phyloP scores from a whole-genome alignment of 1,140 invertebrate genomes.

The Berghia stephanieae region DNA sequence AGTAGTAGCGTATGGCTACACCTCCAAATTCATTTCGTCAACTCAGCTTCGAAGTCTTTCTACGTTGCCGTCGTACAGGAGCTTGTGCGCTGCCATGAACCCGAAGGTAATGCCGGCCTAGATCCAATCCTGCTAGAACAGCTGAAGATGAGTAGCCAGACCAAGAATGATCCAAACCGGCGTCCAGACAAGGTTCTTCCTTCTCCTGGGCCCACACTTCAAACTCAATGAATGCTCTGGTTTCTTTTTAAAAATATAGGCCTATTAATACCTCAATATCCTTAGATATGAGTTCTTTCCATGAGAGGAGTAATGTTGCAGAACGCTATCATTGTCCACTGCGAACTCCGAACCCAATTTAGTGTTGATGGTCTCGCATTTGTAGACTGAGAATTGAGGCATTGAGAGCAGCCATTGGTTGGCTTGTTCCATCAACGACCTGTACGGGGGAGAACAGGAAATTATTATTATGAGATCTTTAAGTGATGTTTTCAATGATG shows the following conservation, averaged over 20 bases:
- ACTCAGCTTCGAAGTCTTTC: too few species aligned
- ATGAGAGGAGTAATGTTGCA: conserved; percentile 41
- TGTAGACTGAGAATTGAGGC: conserved; percentile 39
- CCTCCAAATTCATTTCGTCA: too few species aligned
- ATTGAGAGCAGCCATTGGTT: conserved; percentile 47
- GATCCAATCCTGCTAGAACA: too few species aligned
- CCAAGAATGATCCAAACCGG: too few species aligned
- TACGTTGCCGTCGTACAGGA: too few species aligned
- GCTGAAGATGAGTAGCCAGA: too few species aligned
- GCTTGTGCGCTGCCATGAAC: too few species aligned
- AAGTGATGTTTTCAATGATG: too few species aligned
- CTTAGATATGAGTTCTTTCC: conserved; percentile 44
- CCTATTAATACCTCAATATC: conserved; percentile 39
- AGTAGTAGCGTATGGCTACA: too few species aligned
- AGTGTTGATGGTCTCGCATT: conserved; percentile 42
- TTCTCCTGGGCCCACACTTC: background rate
- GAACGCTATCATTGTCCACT: conserved; percentile 35
- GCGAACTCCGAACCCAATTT: conserved; percentile 38
- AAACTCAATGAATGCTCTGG: too few species aligned
- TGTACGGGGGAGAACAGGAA: conserved; percentile 31
- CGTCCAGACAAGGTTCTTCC: background rate
- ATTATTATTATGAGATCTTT: background rate
- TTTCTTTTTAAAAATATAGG: too few species aligned
- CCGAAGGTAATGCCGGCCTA: too few species aligned
- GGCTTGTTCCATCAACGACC: conserved; percentile 42